Conservation (phyloP, 1,140 invertebrate species). For the Halesus radiatus region DNA sequence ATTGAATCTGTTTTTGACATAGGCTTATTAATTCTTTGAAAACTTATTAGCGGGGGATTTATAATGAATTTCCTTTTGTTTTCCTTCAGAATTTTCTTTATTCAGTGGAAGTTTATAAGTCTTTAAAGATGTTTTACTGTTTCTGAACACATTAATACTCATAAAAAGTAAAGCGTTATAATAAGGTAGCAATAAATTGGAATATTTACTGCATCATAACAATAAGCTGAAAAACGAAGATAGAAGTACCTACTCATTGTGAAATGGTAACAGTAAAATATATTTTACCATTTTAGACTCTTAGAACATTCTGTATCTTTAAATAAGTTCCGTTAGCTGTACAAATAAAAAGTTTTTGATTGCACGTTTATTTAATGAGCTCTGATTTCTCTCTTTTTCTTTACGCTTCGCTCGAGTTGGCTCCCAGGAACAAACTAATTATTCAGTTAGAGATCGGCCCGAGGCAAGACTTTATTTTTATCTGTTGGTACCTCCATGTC, state of each 20-base stretch:
- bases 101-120: not conserved
- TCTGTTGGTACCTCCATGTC: not conserved
- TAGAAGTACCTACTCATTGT: no score
- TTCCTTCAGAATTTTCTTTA: not conserved
- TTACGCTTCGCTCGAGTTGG: not conserved
- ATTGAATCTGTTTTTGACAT: constrained; percentile 22
- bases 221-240: no score
- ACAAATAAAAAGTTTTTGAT: not conserved
- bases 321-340: no score
- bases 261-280: no score
- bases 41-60: constrained; percentile 9
- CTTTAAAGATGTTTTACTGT: not conserved
- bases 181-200: no score
- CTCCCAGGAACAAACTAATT: constrained; percentile 6
- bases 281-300: no score
- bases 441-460: not conserved
- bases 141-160: not conserved
- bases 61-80: constrained; percentile 15
- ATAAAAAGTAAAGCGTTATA: not conserved
- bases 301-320: no score
- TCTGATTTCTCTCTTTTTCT: not conserved
- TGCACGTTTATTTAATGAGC: not conserved
- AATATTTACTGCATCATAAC: no score
- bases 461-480: not conserved
- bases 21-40: constrained; percentile 13